A percentile compares a stretch with the other conserved stretches of the same genome.
These are phyloP conservation scores for Falcunculus frontatus DNA, from an alignment of 2,113 vertebrate species.

Conservation along the genomic window DNA sequence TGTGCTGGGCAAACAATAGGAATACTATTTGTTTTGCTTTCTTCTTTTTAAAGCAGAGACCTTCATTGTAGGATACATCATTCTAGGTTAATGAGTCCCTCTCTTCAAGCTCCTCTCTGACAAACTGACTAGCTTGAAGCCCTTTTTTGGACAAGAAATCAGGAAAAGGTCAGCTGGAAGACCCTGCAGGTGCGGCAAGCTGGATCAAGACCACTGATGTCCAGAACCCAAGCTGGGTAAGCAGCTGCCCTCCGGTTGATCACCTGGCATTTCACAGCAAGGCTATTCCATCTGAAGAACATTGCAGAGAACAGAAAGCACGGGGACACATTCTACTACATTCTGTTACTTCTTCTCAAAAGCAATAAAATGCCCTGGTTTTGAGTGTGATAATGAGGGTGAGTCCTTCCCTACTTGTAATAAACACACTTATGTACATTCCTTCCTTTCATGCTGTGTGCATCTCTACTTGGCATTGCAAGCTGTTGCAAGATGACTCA, in stretches of 20 bases:
- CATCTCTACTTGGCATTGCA: background rate
- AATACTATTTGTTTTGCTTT: background rate
- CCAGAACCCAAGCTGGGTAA: background rate
- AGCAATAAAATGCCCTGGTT: background rate
- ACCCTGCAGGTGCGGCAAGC: background rate
- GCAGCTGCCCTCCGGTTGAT: background rate
- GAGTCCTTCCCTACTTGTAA: background rate
- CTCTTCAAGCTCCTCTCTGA: background rate
- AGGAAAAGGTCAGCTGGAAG: background rate
- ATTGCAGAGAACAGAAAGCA: background rate
- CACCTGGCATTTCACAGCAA: background rate
- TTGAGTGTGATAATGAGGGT: background rate
- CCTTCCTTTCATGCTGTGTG: background rate
- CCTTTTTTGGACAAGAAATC: background rate
- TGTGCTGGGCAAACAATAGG: background rate
- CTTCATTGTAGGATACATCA: background rate
- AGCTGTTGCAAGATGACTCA: background rate
- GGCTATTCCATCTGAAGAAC: background rate
- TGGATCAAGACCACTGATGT: background rate
- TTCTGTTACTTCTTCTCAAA: background rate
- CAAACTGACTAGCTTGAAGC: background rate
- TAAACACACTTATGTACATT: background rate
- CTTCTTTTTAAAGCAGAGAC: background rate
- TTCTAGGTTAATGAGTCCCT: background rate
- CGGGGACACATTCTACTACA: background rate